Conservation (phyloP, 2,888 invertebrate genomes). For the Nephrotoma appendiculata region DNA sequence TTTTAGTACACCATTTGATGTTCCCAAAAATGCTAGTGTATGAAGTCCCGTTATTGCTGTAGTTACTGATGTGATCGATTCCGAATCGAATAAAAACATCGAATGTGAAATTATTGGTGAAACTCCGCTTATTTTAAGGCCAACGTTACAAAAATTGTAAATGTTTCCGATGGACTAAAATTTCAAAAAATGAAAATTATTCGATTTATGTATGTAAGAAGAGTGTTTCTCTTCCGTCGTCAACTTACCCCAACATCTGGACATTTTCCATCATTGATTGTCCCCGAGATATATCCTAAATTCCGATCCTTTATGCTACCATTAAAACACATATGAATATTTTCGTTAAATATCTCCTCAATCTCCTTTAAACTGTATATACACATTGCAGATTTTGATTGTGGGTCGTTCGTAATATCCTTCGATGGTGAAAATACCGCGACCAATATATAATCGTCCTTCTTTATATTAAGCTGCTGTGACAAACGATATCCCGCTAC, state of each 20-base stretch:
- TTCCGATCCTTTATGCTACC: conserved; percentile 85
- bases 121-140: conserved; percentile 80
- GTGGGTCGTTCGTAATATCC: conserved; percentile 73
- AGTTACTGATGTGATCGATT: conserved; percentile 69
- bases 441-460: conserved; percentile 68
- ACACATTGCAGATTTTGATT: conserved; percentile 78
- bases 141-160: conserved; percentile 82
- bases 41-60: conserved; percentile 81
- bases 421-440: conserved; percentile 82
- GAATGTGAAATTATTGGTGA: conserved; percentile 69
- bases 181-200: neutral
- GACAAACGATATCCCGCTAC: conserved; percentile 71
- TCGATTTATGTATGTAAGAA: neutral
- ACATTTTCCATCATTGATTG: conserved; percentile 82
- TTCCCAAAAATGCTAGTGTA: conserved; percentile 89
- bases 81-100: conserved; percentile 61
- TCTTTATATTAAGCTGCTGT: conserved; percentile 63
- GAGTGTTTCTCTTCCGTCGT: too few relatives aligned
- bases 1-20: conserved; percentile 67
- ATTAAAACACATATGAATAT: conserved; percentile 95
- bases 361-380: conserved; percentile 82
- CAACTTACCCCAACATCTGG: conserved; percentile 60
- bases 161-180: conserved; percentile 70
- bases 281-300: conserved; percentile 82
- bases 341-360: conserved; percentile 86